Percentiles rank a stretch among this genome's conserved stretches.
Evolutionary conservation across 2,797 vertebrate genomes (phyloP).

Genomic region (Paramormyrops hopkinsi): DNA sequence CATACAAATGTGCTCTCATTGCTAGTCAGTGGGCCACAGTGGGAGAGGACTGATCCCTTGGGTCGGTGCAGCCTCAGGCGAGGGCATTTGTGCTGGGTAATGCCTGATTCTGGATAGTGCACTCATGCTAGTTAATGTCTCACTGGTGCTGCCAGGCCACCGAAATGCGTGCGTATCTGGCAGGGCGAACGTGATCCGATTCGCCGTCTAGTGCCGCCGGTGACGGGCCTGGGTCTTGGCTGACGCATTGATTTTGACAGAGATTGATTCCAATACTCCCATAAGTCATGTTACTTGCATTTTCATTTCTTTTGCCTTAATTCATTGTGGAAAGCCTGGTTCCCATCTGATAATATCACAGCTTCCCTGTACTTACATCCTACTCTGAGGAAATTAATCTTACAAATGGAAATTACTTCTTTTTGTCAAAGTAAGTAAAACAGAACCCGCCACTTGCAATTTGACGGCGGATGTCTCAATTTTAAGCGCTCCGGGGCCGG

Average conservation of each 20-base stretch:
- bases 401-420: neutral
- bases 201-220: neutral
- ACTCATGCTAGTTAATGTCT: neutral
- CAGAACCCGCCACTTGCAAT: neutral
- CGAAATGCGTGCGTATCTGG: neutral
- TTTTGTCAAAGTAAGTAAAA: neutral
- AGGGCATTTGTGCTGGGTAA: neutral
- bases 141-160: neutral
- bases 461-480: neutral
- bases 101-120: neutral
- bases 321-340: neutral
- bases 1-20: neutral
- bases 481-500: neutral
- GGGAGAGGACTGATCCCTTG: neutral
- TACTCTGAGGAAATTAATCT: conserved; percentile 8
- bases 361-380: neutral
- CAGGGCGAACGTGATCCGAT: neutral
- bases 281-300: neutral
- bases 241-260: conserved; percentile 1
- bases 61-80: neutral
- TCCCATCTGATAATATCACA: neutral
- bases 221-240: neutral
- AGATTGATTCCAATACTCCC: neutral
- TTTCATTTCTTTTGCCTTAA: neutral
- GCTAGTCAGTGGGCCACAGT: neutral